Conservation (phyloP, 2,888 invertebrate genomes). For the Drosophila ezoana region DNA sequence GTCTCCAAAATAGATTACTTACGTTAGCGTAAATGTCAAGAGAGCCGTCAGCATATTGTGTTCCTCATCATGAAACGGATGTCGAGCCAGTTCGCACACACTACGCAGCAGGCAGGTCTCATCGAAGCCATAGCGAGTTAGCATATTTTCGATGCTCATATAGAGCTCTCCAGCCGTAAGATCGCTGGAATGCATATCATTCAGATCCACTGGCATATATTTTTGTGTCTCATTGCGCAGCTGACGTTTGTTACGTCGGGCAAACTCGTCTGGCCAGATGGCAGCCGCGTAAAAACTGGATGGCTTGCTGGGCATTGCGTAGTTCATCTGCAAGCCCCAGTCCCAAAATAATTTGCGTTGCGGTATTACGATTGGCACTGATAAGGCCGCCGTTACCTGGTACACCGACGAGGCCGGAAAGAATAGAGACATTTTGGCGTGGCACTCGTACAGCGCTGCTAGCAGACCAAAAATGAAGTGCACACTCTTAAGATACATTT, state of each 20-base stretch:
- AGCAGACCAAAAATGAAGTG: conserved; percentile 38
- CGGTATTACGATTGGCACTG: conserved; percentile 72
- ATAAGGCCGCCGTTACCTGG: conserved; percentile 75
- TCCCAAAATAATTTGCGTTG: conserved; percentile 77
- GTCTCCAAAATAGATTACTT: conserved; percentile 76
- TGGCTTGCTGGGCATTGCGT: conserved; percentile 67
- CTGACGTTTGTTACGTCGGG: conserved; percentile 39
- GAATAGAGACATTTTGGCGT: conserved; percentile 42
- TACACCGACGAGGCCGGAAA: conserved; percentile 58
- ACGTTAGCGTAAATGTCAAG: conserved; percentile 89
- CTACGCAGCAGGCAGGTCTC: conserved; percentile 88
- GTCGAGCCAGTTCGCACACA: conserved; percentile 88
- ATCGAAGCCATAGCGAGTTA: conserved; percentile 86
- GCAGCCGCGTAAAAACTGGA: conserved; percentile 72
- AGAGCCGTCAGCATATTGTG: conserved; percentile 89
- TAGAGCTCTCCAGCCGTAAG: conserved; percentile 78
- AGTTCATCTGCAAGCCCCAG: conserved; percentile 82
- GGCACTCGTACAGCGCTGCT: conserved; percentile 7
- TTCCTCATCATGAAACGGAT: conserved; percentile 86
- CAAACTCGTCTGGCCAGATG: conserved; percentile 72
- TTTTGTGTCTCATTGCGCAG: conserved; percentile 49
- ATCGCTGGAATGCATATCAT: conserved; percentile 58
- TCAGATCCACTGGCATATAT: conserved; percentile 35
- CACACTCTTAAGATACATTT: conserved; percentile 45
- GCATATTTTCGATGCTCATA: conserved; percentile 61